A percentile compares a stretch with the other conserved stretches of the same genome.
phyloP scores from a whole-genome alignment of 2,797 vertebrate genomes.

The Bradypodion ventrale region DNA sequence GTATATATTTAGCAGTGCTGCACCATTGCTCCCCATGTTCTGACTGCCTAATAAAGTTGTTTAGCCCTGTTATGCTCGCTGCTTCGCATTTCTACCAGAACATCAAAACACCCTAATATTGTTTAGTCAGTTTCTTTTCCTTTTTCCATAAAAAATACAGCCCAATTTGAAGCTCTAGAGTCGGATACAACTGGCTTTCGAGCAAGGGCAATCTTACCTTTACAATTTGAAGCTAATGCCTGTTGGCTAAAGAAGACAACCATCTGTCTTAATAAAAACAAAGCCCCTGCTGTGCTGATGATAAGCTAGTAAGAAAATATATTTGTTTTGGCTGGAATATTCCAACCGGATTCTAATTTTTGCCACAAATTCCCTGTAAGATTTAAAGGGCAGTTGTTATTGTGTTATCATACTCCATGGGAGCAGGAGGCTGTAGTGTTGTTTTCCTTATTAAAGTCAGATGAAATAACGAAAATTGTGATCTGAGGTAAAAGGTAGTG shows the following conservation, averaged over 20 bases:
- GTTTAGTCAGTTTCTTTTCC: not conserved
- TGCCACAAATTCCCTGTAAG: not conserved
- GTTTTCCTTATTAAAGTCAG: not conserved
- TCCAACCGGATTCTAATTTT: not conserved
- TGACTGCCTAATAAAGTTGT: no score
- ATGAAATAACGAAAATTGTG: not conserved
- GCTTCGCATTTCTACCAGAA: no score
- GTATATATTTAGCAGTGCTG: no score
- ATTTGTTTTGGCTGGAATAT: not conserved
- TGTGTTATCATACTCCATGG: not conserved
- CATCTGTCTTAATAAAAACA: not conserved
- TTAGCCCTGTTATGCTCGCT: no score
- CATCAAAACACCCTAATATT: not conserved
- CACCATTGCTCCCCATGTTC: no score
- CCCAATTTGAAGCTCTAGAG: no score
- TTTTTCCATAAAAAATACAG: not conserved
- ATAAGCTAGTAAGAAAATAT: not conserved
- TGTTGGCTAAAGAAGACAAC: not conserved
- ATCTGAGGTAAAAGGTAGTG: not conserved
- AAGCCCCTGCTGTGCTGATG: not conserved
- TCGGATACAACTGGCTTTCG: no score
- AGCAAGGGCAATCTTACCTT: no score
- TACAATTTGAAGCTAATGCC: not conserved
- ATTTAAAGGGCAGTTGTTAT: not conserved
- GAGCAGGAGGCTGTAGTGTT: not conserved